Evolutionary conservation across 2,888 invertebrate species (phyloP).

Genomic region (Dysmachus trigonus): DNA sequence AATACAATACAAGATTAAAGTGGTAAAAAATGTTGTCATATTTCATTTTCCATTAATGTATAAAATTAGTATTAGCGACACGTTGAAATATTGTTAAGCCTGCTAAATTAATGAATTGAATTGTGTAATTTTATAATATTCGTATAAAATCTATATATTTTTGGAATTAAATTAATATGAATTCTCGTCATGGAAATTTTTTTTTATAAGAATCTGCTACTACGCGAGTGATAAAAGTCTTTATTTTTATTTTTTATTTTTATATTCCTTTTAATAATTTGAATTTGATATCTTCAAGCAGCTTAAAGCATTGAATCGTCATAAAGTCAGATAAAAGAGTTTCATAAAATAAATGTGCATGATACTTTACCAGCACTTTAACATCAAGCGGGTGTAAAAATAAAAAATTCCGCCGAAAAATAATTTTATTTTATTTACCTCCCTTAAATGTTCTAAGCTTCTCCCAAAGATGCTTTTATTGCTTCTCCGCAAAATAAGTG

Average conservation of each 20-base stretch:
- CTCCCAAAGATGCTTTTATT: not conserved
- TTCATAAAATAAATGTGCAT: not conserved
- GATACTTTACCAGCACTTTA: not conserved
- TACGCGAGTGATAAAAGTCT: not conserved
- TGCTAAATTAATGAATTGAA: no score
- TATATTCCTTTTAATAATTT: not conserved
- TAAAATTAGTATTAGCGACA: no score
- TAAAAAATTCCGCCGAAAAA: not conserved
- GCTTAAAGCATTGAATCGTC: not conserved
- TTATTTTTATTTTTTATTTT: not conserved
- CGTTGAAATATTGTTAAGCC: no score
- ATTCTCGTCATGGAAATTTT: no score
- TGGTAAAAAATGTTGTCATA: no score
- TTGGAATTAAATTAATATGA: no score
- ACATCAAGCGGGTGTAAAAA: not conserved
- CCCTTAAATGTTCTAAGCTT: not conserved
- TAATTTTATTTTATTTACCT: not conserved
- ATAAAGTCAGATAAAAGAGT: not conserved
- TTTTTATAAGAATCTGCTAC: no score
- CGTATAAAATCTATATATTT: no score
- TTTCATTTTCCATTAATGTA: no score
- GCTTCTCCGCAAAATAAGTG: not conserved
- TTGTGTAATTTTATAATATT: no score
- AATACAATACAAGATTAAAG: no score
- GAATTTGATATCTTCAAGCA: not conserved